Evolutionary conservation across 2,888 invertebrate genomes (phyloP).

Genomic region (Desoria tigrina): DNA sequence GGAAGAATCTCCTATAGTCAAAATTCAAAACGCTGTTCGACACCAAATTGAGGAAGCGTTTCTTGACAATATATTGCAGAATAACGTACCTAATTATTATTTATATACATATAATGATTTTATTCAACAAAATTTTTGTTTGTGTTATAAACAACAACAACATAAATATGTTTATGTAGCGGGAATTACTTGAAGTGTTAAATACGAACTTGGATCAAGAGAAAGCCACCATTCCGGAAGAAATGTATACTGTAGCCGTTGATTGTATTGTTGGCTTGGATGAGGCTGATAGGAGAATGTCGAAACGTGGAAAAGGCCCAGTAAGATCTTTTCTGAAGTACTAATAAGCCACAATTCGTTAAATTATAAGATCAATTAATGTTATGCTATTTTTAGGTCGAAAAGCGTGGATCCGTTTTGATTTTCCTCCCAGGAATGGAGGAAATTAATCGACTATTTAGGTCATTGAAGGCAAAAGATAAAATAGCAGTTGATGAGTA

Average conservation of each 20-base stretch:
- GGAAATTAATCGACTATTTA: constrained; percentile 60
- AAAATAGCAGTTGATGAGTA: constrained; percentile 21
- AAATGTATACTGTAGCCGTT: constrained; percentile 43
- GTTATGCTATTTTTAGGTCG: constrained; percentile 17
- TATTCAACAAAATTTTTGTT: background rate
- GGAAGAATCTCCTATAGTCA: constrained; percentile 42
- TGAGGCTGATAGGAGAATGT: constrained; percentile 21
- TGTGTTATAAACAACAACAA: too few species aligned
- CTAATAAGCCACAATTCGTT: too few species aligned
- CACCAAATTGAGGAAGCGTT: constrained; percentile 43
- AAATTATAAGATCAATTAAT: constrained; percentile 10
- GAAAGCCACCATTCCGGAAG: constrained; percentile 39
- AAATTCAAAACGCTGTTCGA: constrained; percentile 35
- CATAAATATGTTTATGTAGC: constrained; percentile 2
- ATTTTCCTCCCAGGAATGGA: constrained; percentile 85
- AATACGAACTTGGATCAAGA: constrained; percentile 30
- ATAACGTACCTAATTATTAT: constrained; percentile 18
- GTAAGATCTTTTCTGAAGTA: background rate
- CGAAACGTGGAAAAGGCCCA: constrained; percentile 26
- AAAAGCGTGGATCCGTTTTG: constrained; percentile 68
- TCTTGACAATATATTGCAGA: constrained; percentile 34
- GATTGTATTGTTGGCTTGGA: constrained; percentile 40
- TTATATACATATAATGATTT: background rate
- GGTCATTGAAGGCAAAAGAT: constrained; percentile 31
- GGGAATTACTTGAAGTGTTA: constrained; percentile 32